Base-by-base conservation (phyloP, 2,113 vertebrate species). In the Notiomystis cincta region DNA sequence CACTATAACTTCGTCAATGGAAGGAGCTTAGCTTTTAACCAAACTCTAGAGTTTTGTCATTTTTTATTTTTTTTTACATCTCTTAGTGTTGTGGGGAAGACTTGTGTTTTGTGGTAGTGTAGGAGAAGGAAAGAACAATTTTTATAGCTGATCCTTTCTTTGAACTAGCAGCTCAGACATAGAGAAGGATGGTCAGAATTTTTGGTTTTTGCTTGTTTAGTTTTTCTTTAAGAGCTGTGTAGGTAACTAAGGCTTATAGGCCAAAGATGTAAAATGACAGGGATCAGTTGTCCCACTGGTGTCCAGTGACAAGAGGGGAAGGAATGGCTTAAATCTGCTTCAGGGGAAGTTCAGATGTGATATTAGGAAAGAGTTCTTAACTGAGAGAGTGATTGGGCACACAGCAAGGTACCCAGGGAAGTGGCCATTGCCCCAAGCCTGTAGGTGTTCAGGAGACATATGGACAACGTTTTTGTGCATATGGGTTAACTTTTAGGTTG, bases 381-480 rank as follows among this genome's bases (percentile, higher is more conserved):
- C 11, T 57, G 60, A 20, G 20, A 13, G 13, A 6, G 7, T 69
- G 27, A 10, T 22, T 28, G 33, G 57, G 13, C 28, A 15, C n/a
- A 48, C n/a, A 72, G 10, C 8, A 38, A 38, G 14, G 27, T 73
- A 11, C 6, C 1, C 5, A 22, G 13, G 35, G 16, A 51, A 30
- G 27, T 51, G 33, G 5, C 60, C 14, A 2, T 53, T 53, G 38
- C 13, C 24, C 7, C 21, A 60, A 35, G 33, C 20, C 18, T 62
- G 9, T 48, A 0, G 2, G 7, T 76, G 15, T 61, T 92, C 17
- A n/a, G 44, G 51, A 85, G 62, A 3, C 0, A 1, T 53, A 82
- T 33, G 42, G 53, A 14, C 31, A 31, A 10, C 0, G 0, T 18
- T 53, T 31, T 31, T 37, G 3, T 24, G 15, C 54, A 3, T 19